Evolutionary conservation across 2,888 invertebrate species (phyloP).

Genomic region (Oscheius sp.): DNA sequence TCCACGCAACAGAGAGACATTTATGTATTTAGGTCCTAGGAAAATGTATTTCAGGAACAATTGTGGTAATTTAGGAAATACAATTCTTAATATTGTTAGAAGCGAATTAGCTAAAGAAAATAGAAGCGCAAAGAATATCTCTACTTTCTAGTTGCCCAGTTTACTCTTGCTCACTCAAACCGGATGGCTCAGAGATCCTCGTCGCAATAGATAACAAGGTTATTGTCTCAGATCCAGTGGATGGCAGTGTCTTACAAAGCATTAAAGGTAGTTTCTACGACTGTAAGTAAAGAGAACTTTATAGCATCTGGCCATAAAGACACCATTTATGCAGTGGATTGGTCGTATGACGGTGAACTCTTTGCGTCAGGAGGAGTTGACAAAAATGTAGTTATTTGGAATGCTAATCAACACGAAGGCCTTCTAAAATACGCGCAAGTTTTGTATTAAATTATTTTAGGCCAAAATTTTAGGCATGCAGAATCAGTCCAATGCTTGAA

Average conservation of each 20-base stretch:
- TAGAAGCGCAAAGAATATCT: neutral
- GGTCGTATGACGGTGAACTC: slow-evolving; percentile 90
- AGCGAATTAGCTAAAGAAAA: no score
- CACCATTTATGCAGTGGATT: slow-evolving; percentile 87
- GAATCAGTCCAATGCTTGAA: slow-evolving; percentile 93
- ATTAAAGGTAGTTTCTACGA: slow-evolving; percentile 77
- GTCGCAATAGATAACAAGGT: slow-evolving; percentile 92
- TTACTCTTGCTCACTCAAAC: slow-evolving; percentile 92
- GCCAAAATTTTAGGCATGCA: slow-evolving; percentile 86
- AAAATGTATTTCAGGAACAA: no score
- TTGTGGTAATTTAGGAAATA: no score
- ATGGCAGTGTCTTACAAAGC: slow-evolving; percentile 88
- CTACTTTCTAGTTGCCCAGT: slow-evolving; percentile 82
- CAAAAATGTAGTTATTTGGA: slow-evolving; percentile 96
- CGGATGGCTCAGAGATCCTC: slow-evolving; percentile 90
- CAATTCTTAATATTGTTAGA: no score
- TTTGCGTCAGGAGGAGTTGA: slow-evolving; percentile 97
- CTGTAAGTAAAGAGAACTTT: neutral
- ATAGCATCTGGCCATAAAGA: slow-evolving; percentile 82
- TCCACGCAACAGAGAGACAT: no score
- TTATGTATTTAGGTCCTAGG: no score
- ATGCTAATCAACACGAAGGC: slow-evolving; percentile 89
- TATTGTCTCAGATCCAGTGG: slow-evolving; percentile 90
- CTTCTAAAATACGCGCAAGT: slow-evolving; percentile 89
- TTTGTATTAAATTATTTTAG: no score